These are phyloP conservation scores for Akabosia matsudoensis DNA, from an alignment of 1,140 invertebrate species.

Conservation along the genomic window DNA sequence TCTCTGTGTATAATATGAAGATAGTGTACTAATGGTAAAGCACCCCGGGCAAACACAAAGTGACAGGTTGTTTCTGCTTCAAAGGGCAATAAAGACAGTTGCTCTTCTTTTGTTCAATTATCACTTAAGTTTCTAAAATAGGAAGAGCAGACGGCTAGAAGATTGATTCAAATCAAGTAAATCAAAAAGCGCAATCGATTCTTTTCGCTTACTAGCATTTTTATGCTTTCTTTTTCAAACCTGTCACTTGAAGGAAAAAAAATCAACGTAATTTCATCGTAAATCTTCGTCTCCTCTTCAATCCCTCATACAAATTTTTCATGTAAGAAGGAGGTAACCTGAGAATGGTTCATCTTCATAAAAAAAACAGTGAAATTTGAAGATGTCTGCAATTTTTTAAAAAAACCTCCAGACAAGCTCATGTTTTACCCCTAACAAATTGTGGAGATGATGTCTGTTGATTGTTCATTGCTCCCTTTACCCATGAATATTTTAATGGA, in stretches of 20 bases:
- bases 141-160: neutral
- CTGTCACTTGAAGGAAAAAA: neutral
- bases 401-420: neutral
- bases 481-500: constrained; percentile 14
- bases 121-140: neutral
- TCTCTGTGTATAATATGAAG: too few relatives aligned
- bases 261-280: neutral
- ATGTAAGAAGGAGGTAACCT: too few relatives aligned
- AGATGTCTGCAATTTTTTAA: too few relatives aligned
- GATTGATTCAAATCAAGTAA: neutral
- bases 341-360: too few relatives aligned
- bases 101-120: constrained; percentile 12
- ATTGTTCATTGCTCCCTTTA: constrained; percentile 17
- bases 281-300: neutral
- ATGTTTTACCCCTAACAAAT: neutral
- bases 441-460: constrained; percentile 9
- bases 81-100: neutral
- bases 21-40: too few relatives aligned
- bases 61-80: constrained; percentile 5
- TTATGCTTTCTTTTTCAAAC: neutral
- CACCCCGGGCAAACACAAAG: neutral
- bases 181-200: constrained; percentile 18
- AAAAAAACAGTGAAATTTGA: too few relatives aligned
- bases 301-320: neutral
- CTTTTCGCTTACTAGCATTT: neutral